A percentile compares a stretch with the other conserved stretches of the same genome.
phyloP scores from a whole-genome alignment of 2,888 invertebrate genomes.

The Sinopyrophorus schimmeli region DNA sequence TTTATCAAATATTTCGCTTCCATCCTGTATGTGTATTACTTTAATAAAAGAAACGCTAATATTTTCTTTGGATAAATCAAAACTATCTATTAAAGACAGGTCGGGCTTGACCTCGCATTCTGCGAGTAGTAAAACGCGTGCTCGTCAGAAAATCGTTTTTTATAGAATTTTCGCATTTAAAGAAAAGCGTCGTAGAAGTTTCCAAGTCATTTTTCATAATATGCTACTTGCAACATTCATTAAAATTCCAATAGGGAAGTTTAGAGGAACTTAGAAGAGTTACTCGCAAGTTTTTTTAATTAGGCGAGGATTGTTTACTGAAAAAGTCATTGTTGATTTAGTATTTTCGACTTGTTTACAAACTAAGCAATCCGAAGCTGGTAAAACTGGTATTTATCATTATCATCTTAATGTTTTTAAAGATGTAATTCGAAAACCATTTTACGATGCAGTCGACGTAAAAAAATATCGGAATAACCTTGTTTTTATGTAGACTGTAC shows the following conservation, averaged over 20 bases:
- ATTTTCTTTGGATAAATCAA: conserved; percentile 1
- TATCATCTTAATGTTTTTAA: conserved; percentile 10
- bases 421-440: conserved; percentile 19
- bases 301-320: no score
- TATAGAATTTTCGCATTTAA: background rate
- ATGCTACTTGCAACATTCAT: background rate
- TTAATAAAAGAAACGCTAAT: no score
- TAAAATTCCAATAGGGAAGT: no score
- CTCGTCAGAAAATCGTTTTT: conserved; percentile 12
- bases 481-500: conserved; percentile 24
- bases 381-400: conserved; percentile 15
- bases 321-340: background rate
- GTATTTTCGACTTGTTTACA: background rate
- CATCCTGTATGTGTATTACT: no score
- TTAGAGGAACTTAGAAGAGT: no score
- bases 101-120: conserved; percentile 29
- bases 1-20: no score
- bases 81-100: conserved; percentile 16
- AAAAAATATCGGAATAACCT: conserved; percentile 16
- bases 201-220: background rate
- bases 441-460: conserved; percentile 11
- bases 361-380: background rate
- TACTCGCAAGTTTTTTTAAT: no score
- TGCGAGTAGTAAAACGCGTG: conserved; percentile 19
- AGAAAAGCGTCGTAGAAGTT: background rate